Conservation (phyloP, 2,888 invertebrate species). For the Tupiocoris notatus region DNA sequence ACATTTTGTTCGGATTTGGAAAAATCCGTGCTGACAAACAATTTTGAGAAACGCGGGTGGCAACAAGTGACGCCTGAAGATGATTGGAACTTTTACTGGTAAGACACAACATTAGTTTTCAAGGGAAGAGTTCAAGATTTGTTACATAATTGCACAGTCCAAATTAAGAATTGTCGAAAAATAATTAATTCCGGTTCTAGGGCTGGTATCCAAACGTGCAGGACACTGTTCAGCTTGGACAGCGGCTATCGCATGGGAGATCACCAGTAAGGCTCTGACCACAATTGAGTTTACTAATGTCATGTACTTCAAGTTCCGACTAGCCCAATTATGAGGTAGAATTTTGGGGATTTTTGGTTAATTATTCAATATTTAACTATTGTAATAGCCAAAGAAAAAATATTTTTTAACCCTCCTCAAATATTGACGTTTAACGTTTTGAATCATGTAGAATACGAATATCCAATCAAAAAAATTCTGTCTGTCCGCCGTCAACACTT, state of each 20-base stretch:
- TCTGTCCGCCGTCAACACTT: too few relatives aligned
- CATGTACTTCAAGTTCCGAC: too few relatives aligned
- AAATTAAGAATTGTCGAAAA: background rate
- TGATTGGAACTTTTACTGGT: slow-evolving; percentile 95
- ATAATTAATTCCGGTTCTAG: slow-evolving; percentile 50
- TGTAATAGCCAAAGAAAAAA: too few relatives aligned
- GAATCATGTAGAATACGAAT: too few relatives aligned
- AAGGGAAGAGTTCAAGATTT: too few relatives aligned
- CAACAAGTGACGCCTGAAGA: slow-evolving; percentile 81
- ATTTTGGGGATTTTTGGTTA: too few relatives aligned
- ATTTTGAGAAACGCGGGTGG: slow-evolving; percentile 92
- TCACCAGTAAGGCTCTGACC: slow-evolving; percentile 77
- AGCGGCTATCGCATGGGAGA: slow-evolving; percentile 89
- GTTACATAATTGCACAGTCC: background rate
- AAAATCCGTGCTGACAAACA: slow-evolving; percentile 86
- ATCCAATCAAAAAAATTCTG: too few relatives aligned
- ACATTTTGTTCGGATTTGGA: slow-evolving; percentile 82
- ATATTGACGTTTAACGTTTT: too few relatives aligned
- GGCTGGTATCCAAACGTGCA: slow-evolving; percentile 88
- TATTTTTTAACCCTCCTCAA: too few relatives aligned
- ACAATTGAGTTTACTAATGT: too few relatives aligned
- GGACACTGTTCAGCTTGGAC: slow-evolving; percentile 87
- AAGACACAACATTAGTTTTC: slow-evolving; percentile 48
- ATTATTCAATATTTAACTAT: too few relatives aligned
- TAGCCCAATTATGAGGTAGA: too few relatives aligned